Evolutionary conservation across 2,888 invertebrate species (phyloP), one percentile per base, ranked within the genome.

Genomic region (Spilosoma lubricipeda): DNA sequence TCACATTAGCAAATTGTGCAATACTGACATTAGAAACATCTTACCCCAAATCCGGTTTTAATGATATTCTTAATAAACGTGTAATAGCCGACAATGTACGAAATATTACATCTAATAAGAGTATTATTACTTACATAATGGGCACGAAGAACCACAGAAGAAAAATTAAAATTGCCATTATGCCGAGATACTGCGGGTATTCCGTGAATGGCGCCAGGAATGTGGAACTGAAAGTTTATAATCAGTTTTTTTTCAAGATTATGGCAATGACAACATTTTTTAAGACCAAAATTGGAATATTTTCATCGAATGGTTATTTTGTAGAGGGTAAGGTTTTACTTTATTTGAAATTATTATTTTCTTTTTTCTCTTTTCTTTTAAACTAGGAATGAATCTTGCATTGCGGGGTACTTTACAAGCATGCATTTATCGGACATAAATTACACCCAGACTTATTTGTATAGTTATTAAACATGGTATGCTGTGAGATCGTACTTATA

Each of bases 71-170:
- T n/a, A 65, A 76, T 42, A 72, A 77, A 67, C 56, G 56, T 39
- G 23, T 69, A 67, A 80, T 76, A 70, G 71, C 63, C 67, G 74
- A 73, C 42, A 45, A 69, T 59, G 39, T 65, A 77, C 36, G 59
- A 81, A 74, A 72, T 81, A 76, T 77, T 36, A 76, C 68, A 48
- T 67, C 77, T 76, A 82, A 82, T 82, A 78, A 79, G 76, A 78
- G 77, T 81, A 72, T 78, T 76, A 84, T 88, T 91, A 95, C 96
- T 96, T 91, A 97, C 97, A 97, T 95, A 88, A 97, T 91, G 87
- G 97, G 96, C 83, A 97, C 94, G 88, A 97, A 93, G 86, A 96
- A 95, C 97, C 97, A 97, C 87, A 97, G 94, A 86, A 96, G 91
- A 90, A 97, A 96, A 88, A 97, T 94, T 86, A 97, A 93, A 80